Evolutionary conservation across 2,113 vertebrate species (phyloP).

Genomic region (Limnothrissa miodon): DNA sequence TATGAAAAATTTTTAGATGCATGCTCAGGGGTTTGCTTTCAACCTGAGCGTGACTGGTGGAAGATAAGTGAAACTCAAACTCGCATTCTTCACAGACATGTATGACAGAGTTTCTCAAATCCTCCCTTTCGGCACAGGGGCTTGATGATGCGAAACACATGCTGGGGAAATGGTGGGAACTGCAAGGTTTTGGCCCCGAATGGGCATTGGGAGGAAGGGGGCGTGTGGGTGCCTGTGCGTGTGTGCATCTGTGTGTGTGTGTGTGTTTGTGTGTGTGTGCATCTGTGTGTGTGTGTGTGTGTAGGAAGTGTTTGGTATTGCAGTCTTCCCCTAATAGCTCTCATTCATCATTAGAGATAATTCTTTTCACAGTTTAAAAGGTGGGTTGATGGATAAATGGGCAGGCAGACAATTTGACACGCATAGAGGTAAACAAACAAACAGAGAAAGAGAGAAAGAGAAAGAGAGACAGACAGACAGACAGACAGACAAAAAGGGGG

Average conservation of each 20-base stretch:
- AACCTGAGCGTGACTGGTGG: not conserved
- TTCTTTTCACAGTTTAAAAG: not conserved
- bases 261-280: not conserved
- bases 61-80: slow-evolving; percentile 14
- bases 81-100: slow-evolving; percentile 8
- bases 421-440: not conserved
- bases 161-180: slow-evolving; percentile 62
- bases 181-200: slow-evolving; percentile 50
- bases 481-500: not conserved
- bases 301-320: not conserved
- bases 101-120: slow-evolving; percentile 38
- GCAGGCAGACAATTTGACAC: not conserved
- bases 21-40: not conserved
- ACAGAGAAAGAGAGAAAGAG: not conserved
- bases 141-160: slow-evolving; percentile 62
- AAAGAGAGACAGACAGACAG: not conserved
- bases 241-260: not conserved
- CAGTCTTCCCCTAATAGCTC: not conserved
- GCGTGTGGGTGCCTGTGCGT: not conserved
- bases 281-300: not conserved
- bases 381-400: not conserved
- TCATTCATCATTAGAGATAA: not conserved
- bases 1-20: not conserved
- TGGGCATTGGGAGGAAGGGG: slow-evolving; percentile 49
- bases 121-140: slow-evolving; percentile 34